Base-by-base conservation (phyloP, 2,888 invertebrate species). In the Chrysina gloriosa region DNA sequence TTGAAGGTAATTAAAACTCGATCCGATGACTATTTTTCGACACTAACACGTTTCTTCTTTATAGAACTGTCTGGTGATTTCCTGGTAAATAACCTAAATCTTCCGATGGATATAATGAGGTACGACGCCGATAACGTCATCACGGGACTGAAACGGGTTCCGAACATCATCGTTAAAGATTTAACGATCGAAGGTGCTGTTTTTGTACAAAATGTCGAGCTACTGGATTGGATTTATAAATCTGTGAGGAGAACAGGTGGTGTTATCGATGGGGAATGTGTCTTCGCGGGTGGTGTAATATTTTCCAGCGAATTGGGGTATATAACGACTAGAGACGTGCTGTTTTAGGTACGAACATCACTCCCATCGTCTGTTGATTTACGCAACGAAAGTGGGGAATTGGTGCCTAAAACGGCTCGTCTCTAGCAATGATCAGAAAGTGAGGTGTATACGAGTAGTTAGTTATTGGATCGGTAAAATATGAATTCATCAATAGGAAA, bases 71-170 rank as follows among this genome's bases (percentile, higher is more conserved):
- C 74, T 54, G 81, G 80, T 5, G 72, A 77, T 14, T 82, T 77
- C 71, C 76, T 74, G 3, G 81, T 89, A 14, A 89, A 89, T 74
- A 78, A 82, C 69, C 76, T 86, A 47, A 83, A 86, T 79, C 78
- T 89, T 23, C 76, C 80, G 9, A 80, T 80, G 5, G 89, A 89
- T 73, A 79, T 89, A 14, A 81, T 87, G 71, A 82, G 84, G 45
- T 79, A 81, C 54, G 84, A 85, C 70, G 61, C 75, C 58, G 63
- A 72, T 19, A 86, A 85, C 75, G 74, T 81, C 2, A 77, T 88
- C 0, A 84, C 82, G 1, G 85, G 85, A 2, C 75, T 74, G 1
- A 87, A 86, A 79, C 76, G 54, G 36, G 77, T 86, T 31, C 52
- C 77, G 3, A 78, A 80, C 63, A 76, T 86, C n/a, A 72, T 73